Percentiles rank a stretch among this genome's conserved stretches.
phyloP scores from a whole-genome alignment of 2,888 invertebrate species.

The Pammene fasciana region DNA sequence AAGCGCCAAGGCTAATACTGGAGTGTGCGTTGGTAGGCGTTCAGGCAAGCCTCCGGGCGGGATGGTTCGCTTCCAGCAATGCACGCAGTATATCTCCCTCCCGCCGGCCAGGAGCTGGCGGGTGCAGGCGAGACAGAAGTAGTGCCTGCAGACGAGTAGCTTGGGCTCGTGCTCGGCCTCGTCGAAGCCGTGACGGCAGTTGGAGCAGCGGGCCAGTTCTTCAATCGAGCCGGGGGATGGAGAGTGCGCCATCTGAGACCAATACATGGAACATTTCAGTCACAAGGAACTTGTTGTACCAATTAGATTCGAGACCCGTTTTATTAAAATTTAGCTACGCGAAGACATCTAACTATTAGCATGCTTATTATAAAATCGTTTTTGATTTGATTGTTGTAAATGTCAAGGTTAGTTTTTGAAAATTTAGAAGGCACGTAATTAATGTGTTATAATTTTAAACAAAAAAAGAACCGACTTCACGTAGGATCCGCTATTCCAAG shows the following conservation, averaged over 20 bases:
- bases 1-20: neutral
- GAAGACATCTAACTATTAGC: too few relatives aligned
- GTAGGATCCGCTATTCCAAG: too few relatives aligned
- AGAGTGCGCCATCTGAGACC: neutral
- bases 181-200: conserved; percentile 10
- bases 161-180: conserved; percentile 87
- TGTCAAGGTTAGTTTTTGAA: too few relatives aligned
- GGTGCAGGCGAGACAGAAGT: conserved; percentile 90
- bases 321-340: too few relatives aligned
- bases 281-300: too few relatives aligned
- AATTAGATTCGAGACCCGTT: too few relatives aligned
- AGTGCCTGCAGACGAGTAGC: conserved; percentile 89
- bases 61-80: conserved; percentile 90
- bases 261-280: neutral
- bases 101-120: conserved; percentile 87
- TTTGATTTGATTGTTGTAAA: too few relatives aligned
- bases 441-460: too few relatives aligned
- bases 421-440: too few relatives aligned
- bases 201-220: conserved; percentile 15
- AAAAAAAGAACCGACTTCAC: too few relatives aligned
- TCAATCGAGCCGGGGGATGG: neutral
- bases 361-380: too few relatives aligned
- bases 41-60: conserved; percentile 79
- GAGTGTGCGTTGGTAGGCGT: neutral
- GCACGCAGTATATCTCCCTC: conserved; percentile 87